Conservation (phyloP, 2,888 invertebrate genomes). For the Beris chalybata region DNA sequence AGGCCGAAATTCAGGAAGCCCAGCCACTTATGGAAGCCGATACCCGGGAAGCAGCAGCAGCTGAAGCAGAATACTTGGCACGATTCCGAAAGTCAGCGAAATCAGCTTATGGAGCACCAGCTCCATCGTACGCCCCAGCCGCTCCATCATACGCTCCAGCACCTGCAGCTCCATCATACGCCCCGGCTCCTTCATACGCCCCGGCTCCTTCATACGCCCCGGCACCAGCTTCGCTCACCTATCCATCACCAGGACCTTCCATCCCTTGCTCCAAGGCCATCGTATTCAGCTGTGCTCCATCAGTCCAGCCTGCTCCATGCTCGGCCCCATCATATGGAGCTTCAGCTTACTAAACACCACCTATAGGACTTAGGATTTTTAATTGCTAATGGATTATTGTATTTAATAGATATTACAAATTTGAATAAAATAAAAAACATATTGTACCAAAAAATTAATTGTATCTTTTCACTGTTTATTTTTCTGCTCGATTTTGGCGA, state of each 20-base stretch:
- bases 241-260: constrained; percentile 10
- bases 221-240: too few relatives aligned
- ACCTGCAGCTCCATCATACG: constrained; percentile 9
- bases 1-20: constrained; percentile 1
- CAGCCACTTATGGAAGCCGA: background rate
- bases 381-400: too few relatives aligned
- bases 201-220: too few relatives aligned
- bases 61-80: background rate
- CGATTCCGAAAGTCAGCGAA: constrained; percentile 4
- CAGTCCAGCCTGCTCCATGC: constrained; percentile 27
- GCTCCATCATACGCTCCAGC: constrained; percentile 14
- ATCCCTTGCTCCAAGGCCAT: constrained; percentile 25
- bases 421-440: constrained; percentile 34
- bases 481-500: too few relatives aligned
- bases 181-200: constrained; percentile 5
- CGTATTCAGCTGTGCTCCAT: constrained; percentile 23
- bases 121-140: constrained; percentile 15
- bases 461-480: too few relatives aligned
- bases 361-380: too few relatives aligned
- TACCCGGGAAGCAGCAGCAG: background rate
- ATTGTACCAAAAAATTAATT: background rate
- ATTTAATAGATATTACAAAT: constrained; percentile 38
- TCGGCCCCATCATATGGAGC: constrained; percentile 20
- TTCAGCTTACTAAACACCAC: constrained; percentile 8
- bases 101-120: background rate